These are phyloP conservation scores for Lethocerus indicus DNA, from an alignment of 1,140 invertebrate species.

Conservation along the genomic window DNA sequence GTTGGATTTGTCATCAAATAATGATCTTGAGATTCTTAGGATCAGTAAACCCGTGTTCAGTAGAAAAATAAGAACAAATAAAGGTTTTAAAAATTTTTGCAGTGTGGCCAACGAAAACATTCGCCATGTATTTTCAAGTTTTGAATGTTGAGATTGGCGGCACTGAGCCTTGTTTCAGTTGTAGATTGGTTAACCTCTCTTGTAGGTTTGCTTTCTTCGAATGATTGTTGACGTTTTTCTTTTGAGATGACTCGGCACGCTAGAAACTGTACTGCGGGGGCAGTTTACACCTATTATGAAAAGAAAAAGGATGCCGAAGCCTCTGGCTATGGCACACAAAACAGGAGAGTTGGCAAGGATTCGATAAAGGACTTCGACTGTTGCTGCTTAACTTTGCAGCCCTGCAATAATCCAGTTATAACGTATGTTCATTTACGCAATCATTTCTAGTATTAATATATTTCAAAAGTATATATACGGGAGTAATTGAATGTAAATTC, in stretches of 20 bases:
- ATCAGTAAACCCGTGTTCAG: no score
- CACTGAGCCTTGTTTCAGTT: no score
- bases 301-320: conserved; percentile 88
- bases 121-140: no score
- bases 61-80: no score
- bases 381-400: conserved; percentile 91
- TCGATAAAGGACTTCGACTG: conserved; percentile 97
- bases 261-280: conserved; percentile 92
- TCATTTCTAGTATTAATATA: conserved; percentile 3
- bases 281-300: conserved; percentile 97
- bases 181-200: no score
- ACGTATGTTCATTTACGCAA: conserved; percentile 37
- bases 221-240: no score
- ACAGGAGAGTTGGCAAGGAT: conserved; percentile 80
- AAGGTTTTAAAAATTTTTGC: no score
- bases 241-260: conserved; percentile 79
- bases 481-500: not conserved
- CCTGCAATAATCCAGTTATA: conserved; percentile 76
- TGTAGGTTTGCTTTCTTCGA: no score
- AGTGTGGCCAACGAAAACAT: no score
- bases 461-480: not conserved
- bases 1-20: no score
- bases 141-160: no score
- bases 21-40: no score
- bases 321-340: conserved; percentile 79